Conservation (phyloP, 2,113 vertebrate species). For the Semnornis frantzii region DNA sequence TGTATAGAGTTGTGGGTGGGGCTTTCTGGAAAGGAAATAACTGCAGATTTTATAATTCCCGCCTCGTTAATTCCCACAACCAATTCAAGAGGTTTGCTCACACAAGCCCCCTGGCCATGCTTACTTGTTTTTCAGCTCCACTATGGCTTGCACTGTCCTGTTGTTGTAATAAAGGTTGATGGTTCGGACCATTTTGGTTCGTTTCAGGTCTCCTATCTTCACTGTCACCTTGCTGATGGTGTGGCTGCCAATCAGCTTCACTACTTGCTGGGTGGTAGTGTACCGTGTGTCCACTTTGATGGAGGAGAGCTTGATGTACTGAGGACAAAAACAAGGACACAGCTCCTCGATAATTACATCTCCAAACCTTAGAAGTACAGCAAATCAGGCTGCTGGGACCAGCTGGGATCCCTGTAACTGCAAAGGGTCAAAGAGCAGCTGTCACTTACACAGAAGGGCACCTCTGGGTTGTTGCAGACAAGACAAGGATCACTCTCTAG, state of each 20-base stretch:
- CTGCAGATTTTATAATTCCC: too few relatives aligned
- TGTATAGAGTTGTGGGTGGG: too few relatives aligned
- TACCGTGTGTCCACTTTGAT: constrained; percentile 99
- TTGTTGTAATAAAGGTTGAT: constrained; percentile 99
- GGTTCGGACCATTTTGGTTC: constrained; percentile 98
- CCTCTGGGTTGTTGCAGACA: constrained; percentile 98
- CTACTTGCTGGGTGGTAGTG: constrained; percentile 98
- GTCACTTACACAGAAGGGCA: constrained; percentile 94
- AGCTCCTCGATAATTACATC: background rate
- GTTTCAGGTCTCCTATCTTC: constrained; percentile 96
- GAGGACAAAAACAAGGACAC: background rate
- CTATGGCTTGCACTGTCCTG: constrained; percentile 96
- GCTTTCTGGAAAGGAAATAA: too few relatives aligned
- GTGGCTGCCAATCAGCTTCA: constrained; percentile 98
- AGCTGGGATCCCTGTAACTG: too few relatives aligned
- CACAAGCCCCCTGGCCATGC: too few relatives aligned
- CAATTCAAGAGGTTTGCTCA: too few relatives aligned
- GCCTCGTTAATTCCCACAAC: too few relatives aligned
- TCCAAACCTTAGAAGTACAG: background rate
- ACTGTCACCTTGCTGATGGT: constrained; percentile 99
- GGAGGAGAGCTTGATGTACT: constrained; percentile 99
- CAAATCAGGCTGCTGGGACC: too few relatives aligned
- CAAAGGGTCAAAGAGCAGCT: background rate
- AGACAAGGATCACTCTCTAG: constrained; percentile 97
- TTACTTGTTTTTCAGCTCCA: constrained; percentile 98